Evolutionary conservation across 2,113 vertebrate species (phyloP).

Genomic region (Sinocyclocheilus anophthalmus): DNA sequence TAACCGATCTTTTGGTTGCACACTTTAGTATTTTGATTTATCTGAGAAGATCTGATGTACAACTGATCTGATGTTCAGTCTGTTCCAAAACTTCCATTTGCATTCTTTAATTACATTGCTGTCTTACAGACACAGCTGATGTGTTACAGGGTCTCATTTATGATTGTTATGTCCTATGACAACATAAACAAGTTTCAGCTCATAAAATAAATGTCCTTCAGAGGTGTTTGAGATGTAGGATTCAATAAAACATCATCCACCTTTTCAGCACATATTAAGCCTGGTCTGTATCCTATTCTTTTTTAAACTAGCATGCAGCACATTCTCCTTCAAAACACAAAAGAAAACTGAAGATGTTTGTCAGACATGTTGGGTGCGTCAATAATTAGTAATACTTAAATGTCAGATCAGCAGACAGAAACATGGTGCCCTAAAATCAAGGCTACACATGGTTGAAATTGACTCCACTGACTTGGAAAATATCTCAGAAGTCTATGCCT

Average conservation of each 20-base stretch:
- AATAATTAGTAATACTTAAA: background rate
- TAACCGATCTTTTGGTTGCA: too few species aligned
- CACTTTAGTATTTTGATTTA: background rate
- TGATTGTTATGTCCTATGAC: background rate
- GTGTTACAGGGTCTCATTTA: background rate
- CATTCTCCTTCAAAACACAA: background rate
- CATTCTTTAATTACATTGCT: background rate
- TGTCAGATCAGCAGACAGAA: conserved; percentile 9
- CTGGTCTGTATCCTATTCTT: background rate
- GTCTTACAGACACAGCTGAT: background rate
- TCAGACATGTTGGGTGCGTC: conserved; percentile 14
- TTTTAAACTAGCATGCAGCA: conserved; percentile 23
- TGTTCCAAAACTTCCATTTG: background rate
- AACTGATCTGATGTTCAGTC: background rate
- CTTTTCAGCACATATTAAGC: background rate
- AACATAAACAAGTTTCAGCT: background rate
- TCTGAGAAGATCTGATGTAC: background rate
- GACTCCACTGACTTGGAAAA: conserved; percentile 45
- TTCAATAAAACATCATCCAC: background rate
- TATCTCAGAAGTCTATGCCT: conserved; percentile 13
- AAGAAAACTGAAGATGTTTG: background rate
- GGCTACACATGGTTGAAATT: conserved; percentile 36
- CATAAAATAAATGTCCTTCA: background rate
- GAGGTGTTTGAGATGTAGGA: background rate
- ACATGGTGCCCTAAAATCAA: conserved; percentile 16